Evolutionary conservation across 1,140 invertebrate genomes (phyloP).

Genomic region (Dreissena rostriformis): DNA sequence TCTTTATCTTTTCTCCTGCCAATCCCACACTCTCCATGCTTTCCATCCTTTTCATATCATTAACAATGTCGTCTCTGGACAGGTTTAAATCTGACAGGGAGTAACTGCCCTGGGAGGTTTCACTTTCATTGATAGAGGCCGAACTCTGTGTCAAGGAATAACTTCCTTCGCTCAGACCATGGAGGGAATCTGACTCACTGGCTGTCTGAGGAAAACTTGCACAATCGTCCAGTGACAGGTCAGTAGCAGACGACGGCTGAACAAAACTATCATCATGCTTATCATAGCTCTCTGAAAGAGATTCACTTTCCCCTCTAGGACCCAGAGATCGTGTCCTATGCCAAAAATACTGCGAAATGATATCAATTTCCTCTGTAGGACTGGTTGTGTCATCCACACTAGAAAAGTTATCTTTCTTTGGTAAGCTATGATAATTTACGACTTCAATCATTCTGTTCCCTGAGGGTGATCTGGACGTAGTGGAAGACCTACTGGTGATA

Average conservation of each 20-base stretch:
- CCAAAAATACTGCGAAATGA: slow-evolving; percentile 65
- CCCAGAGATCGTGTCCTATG: slow-evolving; percentile 21
- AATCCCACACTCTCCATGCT: slow-evolving; percentile 39
- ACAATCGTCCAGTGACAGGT: slow-evolving; percentile 41
- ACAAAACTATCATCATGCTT: slow-evolving; percentile 26
- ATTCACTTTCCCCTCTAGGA: slow-evolving; percentile 5
- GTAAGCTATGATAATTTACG: slow-evolving; percentile 79
- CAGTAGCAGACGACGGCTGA: slow-evolving; percentile 40
- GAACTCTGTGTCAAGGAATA: slow-evolving; percentile 49
- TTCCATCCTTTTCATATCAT: slow-evolving; percentile 51
- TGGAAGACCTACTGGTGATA: slow-evolving; percentile 19
- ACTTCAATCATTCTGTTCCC: slow-evolving; percentile 76
- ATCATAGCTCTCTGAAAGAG: slow-evolving; percentile 25
- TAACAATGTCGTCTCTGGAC: slow-evolving; percentile 51
- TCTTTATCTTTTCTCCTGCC: slow-evolving; percentile 39
- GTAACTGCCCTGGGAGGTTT: slow-evolving; percentile 53
- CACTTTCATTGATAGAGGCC: slow-evolving; percentile 51
- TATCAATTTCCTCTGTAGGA: slow-evolving; percentile 76
- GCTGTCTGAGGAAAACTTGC: slow-evolving; percentile 18
- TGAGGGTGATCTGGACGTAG: slow-evolving; percentile 69
- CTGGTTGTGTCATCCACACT: slow-evolving; percentile 82
- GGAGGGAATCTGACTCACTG: slow-evolving; percentile 51
- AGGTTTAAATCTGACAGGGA: slow-evolving; percentile 52
- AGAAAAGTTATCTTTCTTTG: slow-evolving; percentile 81
- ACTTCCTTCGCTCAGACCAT: slow-evolving; percentile 44